Base-by-base conservation (phyloP, 2,797 vertebrate species). In the Hippocampus kuda region DNA sequence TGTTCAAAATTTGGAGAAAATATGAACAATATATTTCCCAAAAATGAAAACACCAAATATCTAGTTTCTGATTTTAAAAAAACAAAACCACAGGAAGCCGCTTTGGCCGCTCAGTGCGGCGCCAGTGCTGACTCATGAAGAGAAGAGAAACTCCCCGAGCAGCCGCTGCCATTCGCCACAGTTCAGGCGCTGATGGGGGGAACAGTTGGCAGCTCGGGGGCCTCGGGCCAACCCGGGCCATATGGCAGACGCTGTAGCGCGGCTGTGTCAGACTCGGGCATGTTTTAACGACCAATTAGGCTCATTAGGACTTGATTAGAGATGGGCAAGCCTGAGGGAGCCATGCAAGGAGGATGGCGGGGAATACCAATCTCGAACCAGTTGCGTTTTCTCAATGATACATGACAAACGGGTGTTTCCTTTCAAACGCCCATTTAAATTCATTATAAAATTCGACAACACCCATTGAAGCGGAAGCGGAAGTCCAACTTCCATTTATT, bases 201-300 rank as follows among this genome's bases (percentile, higher is more conserved):
- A 79, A 84, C 87, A 88, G 85, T 87, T 88, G 89, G 86, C 88
- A 88, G 86, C 82, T 89, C 70, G 72, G 81, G 83, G 84, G 84
- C 86, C 84, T 83, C 60, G 71, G 86, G 87, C 84, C 83, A 81
- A 84, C 79, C 78, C 84, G 59, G 18, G 82, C 86, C 90, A 90
- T 88, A 91, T 90, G 89, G 86, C 88, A 87, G 82, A 89, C 76
- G 86, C 84, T 81, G 81, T 70, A 75, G 80, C 76, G 70, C 77
- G 74, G 66, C 88, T 84, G 88, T 87, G 89, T 90, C 84, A 86
- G 86, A 87, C 87, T 81, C 82, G 76, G 83, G 80, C 88, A 89
- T 89, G 89, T 89, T 91, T 91, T 91, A 92, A 91, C 87, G 84
- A 90, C 87, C 89, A 92, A 92, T 93, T 92, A 93, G 81, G 85